Percentiles rank a stretch among this genome's conserved stretches.
Evolutionary conservation across 2,797 vertebrate species (phyloP).

Genomic region (Austrolebias charrua): DNA sequence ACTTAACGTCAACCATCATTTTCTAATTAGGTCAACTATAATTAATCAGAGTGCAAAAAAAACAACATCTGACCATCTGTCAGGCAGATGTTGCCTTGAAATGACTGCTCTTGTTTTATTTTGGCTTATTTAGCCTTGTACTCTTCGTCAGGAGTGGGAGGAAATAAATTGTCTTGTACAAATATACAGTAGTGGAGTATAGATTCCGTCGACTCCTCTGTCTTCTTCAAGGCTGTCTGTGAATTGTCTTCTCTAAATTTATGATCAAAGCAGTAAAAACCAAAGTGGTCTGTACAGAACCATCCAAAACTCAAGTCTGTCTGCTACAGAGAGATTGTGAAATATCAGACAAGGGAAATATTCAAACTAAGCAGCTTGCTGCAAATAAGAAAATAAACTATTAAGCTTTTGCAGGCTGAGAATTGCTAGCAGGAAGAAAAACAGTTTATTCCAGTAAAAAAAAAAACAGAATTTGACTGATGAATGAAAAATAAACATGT

Average conservation of each 20-base stretch:
- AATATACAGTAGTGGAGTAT: background rate
- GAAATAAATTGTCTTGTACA: background rate
- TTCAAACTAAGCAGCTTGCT: no score
- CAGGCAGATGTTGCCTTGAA: constrained; percentile 38
- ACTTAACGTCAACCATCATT: background rate
- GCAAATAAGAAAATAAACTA: no score
- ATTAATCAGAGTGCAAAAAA: constrained; percentile 9
- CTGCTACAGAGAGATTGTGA: background rate
- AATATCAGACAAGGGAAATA: no score
- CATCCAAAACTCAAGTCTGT: background rate
- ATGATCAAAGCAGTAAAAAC: constrained; percentile 16
- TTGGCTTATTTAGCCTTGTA: constrained; percentile 34
- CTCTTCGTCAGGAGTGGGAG: background rate
- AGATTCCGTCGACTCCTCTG: constrained; percentile 16
- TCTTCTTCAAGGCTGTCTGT: constrained; percentile 2
- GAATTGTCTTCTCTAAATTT: constrained; percentile 8
- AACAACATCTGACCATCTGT: constrained; percentile 17
- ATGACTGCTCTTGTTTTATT: constrained; percentile 28
- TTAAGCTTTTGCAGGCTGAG: no score
- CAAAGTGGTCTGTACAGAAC: background rate
- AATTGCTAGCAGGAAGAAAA: no score
- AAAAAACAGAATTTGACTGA: no score
- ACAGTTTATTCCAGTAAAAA: no score
- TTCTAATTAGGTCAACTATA: constrained; percentile 1
- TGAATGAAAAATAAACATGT: no score